Evolutionary conservation across 2,797 vertebrate genomes (phyloP), one percentile per base, ranked within the genome.

Genomic region (Myripristis murdjan): DNA sequence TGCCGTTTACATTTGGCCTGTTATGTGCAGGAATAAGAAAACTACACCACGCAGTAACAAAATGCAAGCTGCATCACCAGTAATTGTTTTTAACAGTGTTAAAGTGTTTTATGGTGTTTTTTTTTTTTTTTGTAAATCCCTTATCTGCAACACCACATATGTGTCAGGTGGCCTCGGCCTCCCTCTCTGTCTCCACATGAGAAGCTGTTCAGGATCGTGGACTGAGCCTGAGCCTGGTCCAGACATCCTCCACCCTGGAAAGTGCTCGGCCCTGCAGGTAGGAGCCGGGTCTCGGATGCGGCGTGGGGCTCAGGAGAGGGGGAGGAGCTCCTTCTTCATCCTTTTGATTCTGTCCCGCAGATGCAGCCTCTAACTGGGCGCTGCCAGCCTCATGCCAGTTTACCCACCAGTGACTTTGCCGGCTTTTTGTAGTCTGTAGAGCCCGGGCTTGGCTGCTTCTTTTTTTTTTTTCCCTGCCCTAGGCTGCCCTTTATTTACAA

Each of bases 401-500:
- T 77, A 65, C 57, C 76, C 79, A 63, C 23, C 56, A 41, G 64
- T 72, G 72, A 71, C 77, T 72, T 16, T 53, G 4, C 55, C 0
- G 0, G n/a, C 59, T 53, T 43, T 48, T 43, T 74, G 1, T 41
- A 24, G 31, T 52, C 35, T 31, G 15, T 22, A 31, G 61, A 35
- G 47, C 61, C 16, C 16, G 1, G 12, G 4, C 41, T 22, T 2
- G 12, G 37, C 56, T 23, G 14, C 2, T 12, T 73, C 54, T 64
- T 43, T 46, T 59, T n/a, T n/a, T n/a, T n/a, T n/a, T n/a, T n/a
- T n/a, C n/a, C n/a, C 64, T 24, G 66, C 83, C 39, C 0, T 11
- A 73, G 81, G 86, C 77, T 16, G 15, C 37, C 39, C 28, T 86
- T 85, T 83, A 82, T 79, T 82, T 84, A 69, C 75, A 77, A 71